These are phyloP conservation scores for Papilio elwesi DNA, from an alignment of 2,888 invertebrate species.

Conservation along the genomic window DNA sequence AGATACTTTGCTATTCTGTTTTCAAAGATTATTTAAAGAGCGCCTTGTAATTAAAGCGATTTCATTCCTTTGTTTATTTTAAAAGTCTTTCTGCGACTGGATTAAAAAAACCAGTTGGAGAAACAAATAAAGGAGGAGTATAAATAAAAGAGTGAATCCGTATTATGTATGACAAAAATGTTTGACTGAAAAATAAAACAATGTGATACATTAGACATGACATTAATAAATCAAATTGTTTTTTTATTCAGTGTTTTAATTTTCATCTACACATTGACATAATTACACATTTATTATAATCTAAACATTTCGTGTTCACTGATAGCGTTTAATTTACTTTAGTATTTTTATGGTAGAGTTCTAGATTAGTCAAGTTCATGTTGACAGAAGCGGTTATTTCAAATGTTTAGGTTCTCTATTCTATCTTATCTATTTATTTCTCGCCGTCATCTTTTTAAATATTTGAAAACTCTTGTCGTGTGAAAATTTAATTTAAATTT, in stretches of 20 bases:
- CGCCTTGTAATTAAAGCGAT: conserved; percentile 75
- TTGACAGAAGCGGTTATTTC: too few relatives aligned
- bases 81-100: conserved; percentile 26
- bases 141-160: neutral
- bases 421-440: too few relatives aligned
- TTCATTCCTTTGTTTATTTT: conserved; percentile 43
- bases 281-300: neutral
- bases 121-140: conserved; percentile 5
- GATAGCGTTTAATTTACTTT: neutral
- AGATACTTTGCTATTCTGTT: conserved; percentile 72
- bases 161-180: neutral
- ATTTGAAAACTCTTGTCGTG: too few relatives aligned
- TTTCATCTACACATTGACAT: neutral
- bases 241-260: neutral
- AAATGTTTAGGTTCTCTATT: too few relatives aligned
- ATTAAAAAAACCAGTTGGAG: conserved; percentile 11
- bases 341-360: neutral
- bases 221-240: too few relatives aligned
- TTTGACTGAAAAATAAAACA: too few relatives aligned
- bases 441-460: too few relatives aligned
- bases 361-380: too few relatives aligned
- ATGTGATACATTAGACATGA: too few relatives aligned
- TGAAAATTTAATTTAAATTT: too few relatives aligned
- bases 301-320: neutral
- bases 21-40: conserved; percentile 72